Evolutionary conservation across 1,140 invertebrate species (phyloP).

Genomic region (Danaus melanippus): DNA sequence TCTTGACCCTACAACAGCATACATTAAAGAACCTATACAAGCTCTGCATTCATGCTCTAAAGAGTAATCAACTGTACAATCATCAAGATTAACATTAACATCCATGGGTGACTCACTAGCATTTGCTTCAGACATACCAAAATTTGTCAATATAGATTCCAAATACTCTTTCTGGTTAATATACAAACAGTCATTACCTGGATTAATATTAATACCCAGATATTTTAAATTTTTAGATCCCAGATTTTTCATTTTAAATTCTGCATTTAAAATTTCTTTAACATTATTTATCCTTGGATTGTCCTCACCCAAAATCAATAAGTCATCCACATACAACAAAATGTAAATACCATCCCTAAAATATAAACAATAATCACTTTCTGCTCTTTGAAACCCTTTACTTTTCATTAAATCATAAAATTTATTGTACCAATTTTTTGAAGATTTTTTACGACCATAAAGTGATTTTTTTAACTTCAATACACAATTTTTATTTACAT

Average conservation of each 20-base stretch:
- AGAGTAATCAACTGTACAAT: conserved; percentile 16
- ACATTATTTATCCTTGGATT: conserved; percentile 19
- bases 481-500: conserved; percentile 13
- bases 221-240: conserved; percentile 23
- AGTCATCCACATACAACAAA: conserved; percentile 43
- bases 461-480: conserved; percentile 29
- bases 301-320: conserved; percentile 27
- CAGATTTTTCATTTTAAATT: conserved; percentile 43
- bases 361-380: conserved; percentile 23
- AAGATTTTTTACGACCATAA: conserved; percentile 27
- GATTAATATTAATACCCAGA: conserved; percentile 39
- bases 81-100: conserved; percentile 21
- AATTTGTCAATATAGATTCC: conserved; percentile 33
- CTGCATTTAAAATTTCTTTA: conserved; percentile 26
- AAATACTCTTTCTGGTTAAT: conserved; percentile 40
- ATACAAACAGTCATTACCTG: conserved; percentile 21
- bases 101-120: conserved; percentile 35
- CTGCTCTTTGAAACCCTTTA: conserved; percentile 18
- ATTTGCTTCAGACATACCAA: conserved; percentile 39
- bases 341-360: conserved; percentile 21
- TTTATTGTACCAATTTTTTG: conserved; percentile 27
- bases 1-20: conserved; percentile 28
- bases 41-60: conserved; percentile 27
- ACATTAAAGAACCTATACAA: conserved; percentile 28
- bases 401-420: conserved; percentile 20